Evolutionary conservation across 2,113 vertebrate species (phyloP).

Genomic region (Chaetodon trifascialis): DNA sequence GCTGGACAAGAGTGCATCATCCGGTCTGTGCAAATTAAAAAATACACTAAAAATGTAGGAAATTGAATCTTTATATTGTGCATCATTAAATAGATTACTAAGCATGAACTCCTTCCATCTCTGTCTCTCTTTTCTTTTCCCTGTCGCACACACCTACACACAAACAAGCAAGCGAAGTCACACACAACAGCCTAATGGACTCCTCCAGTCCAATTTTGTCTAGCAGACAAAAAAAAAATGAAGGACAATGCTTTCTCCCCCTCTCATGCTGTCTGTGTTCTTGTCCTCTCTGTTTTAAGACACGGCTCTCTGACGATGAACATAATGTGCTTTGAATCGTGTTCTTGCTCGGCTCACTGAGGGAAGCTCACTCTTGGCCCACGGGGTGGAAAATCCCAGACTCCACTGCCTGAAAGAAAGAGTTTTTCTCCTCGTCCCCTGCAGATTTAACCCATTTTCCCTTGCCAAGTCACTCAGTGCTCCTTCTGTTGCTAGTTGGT

Average conservation of each 20-base stretch:
- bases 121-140: not conserved
- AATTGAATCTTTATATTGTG: not conserved
- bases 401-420: constrained; percentile 51
- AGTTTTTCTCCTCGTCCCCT: constrained; percentile 49
- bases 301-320: constrained; percentile 62
- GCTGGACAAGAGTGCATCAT: not conserved
- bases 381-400: constrained; percentile 69
- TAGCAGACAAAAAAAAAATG: constrained; percentile 62
- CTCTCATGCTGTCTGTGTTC: constrained; percentile 40
- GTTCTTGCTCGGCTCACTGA: constrained; percentile 59
- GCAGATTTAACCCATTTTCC: constrained; percentile 68
- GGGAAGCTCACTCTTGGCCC: constrained; percentile 66
- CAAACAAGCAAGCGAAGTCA: constrained; percentile 8
- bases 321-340: constrained; percentile 64
- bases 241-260: constrained; percentile 36
- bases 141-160: constrained; percentile 21
- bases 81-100: not conserved
- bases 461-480: constrained; percentile 55
- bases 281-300: constrained; percentile 59
- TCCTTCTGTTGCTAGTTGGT: constrained; percentile 70
- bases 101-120: not conserved
- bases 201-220: constrained; percentile 60
- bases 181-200: constrained; percentile 49
- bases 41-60: not conserved
- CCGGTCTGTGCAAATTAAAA: not conserved